Conservation (phyloP, 1,140 invertebrate genomes). For the Ditylenchus dipsaci region DNA sequence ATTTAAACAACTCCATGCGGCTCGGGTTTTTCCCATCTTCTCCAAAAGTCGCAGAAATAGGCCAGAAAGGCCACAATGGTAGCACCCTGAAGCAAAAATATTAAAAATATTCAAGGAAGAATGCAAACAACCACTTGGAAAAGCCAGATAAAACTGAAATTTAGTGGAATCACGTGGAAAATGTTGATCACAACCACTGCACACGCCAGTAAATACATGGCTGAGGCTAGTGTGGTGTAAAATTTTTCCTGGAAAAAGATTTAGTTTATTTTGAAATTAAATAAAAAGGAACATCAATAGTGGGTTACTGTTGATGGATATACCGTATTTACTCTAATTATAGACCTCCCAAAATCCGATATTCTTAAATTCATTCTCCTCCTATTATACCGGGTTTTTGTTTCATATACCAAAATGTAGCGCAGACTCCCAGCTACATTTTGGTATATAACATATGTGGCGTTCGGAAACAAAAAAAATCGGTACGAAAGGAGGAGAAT, state of each 20-base stretch:
- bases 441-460: no score
- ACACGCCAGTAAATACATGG: constrained; percentile 15
- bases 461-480: no score
- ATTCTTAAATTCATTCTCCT: no score
- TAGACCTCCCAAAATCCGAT: no score
- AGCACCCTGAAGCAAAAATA: constrained; percentile 7
- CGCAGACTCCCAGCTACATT: no score
- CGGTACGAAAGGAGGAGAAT: no score
- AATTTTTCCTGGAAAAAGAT: constrained; percentile 26
- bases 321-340: no score
- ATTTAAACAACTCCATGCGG: not conserved
- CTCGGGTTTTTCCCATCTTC: not conserved
- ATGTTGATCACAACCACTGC: constrained; percentile 14
- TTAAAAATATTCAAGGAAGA: not conserved
- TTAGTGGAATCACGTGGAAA: not conserved
- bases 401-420: no score
- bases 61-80: constrained; percentile 14
- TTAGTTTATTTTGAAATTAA: no score
- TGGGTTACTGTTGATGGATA: no score
- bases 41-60: constrained; percentile 16
- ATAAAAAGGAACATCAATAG: no score
- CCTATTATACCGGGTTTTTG: no score
- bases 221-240: constrained; percentile 17
- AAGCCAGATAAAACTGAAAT: constrained; percentile 21
- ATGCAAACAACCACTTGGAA: constrained; percentile 25